Conservation (phyloP, 2,888 invertebrate species). For the Aporophyla lueneburgensis region DNA sequence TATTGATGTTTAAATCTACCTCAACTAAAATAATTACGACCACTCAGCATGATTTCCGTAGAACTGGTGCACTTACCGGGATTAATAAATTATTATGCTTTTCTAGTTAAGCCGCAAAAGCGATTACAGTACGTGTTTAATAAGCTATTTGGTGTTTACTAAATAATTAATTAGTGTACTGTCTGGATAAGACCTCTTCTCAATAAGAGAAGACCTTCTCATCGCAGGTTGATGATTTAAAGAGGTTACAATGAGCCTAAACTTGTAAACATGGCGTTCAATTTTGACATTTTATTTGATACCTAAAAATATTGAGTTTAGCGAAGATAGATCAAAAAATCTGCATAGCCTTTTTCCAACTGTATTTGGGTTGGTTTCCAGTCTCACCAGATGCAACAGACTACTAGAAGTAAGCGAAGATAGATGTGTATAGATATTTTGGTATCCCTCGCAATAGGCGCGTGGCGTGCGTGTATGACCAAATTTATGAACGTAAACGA, state of each 20-base stretch:
- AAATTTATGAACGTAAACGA: neutral
- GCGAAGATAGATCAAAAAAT: no score
- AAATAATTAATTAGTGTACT: neutral
- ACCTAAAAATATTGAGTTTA: no score
- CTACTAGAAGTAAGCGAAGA: neutral
- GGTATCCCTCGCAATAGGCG: no score
- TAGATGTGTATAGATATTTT: neutral
- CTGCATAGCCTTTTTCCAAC: no score
- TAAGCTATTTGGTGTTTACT: neutral
- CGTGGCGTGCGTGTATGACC: neutral
- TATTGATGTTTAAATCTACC: neutral
- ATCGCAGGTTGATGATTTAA: neutral
- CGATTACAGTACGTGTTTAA: neutral
- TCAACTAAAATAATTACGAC: neutral
- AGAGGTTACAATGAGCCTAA: neutral
- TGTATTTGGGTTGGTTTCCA: no score
- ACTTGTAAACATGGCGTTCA: neutral
- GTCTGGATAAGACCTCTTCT: no score
- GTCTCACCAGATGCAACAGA: no score
- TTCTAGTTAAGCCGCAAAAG: neutral
- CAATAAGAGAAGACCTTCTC: neutral
- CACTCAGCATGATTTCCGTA: slow-evolving; percentile 1
- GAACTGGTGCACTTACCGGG: neutral
- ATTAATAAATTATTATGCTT: neutral
- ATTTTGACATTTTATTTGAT: neutral